phyloP scores from a whole-genome alignment of 2,797 vertebrate species.

The Selene dorsalis region DNA sequence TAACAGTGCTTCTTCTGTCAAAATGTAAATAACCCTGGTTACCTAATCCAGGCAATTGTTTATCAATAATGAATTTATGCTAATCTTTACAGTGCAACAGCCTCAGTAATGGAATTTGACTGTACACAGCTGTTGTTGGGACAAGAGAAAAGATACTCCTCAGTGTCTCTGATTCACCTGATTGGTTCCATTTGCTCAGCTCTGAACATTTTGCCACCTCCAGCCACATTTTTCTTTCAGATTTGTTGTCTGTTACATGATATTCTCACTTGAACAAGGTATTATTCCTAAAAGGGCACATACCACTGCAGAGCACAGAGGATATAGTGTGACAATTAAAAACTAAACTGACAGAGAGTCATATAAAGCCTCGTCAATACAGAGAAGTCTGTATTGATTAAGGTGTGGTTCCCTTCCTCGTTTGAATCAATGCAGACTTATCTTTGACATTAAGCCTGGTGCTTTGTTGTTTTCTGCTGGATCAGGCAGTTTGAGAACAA shows the following conservation, averaged over 20 bases:
- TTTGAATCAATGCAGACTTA: slow-evolving; percentile 21
- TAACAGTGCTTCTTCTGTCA: not conserved
- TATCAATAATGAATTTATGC: not conserved
- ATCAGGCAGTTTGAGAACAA: not conserved
- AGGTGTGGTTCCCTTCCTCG: not conserved
- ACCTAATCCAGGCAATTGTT: not conserved
- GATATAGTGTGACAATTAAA: not conserved
- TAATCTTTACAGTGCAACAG: not conserved
- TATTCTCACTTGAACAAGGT: not conserved
- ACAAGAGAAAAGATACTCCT: not conserved
- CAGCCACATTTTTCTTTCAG: not conserved
- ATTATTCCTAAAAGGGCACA: not conserved
- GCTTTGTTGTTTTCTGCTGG: not conserved
- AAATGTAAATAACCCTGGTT: not conserved
- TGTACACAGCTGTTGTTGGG: not conserved
- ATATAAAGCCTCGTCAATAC: slow-evolving; percentile 12
- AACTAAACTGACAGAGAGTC: not conserved
- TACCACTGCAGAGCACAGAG: not conserved
- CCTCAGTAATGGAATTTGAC: slow-evolving; percentile 3
- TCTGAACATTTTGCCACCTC: not conserved
- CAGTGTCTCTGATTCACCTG: not conserved
- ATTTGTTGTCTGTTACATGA: not conserved
- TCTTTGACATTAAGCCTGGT: not conserved
- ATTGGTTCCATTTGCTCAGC: not conserved
- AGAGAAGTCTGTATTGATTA: slow-evolving; percentile 12